These are phyloP conservation scores for Ciconia boyciana DNA, from an alignment of 2,113 vertebrate genomes.

Conservation along the genomic window DNA sequence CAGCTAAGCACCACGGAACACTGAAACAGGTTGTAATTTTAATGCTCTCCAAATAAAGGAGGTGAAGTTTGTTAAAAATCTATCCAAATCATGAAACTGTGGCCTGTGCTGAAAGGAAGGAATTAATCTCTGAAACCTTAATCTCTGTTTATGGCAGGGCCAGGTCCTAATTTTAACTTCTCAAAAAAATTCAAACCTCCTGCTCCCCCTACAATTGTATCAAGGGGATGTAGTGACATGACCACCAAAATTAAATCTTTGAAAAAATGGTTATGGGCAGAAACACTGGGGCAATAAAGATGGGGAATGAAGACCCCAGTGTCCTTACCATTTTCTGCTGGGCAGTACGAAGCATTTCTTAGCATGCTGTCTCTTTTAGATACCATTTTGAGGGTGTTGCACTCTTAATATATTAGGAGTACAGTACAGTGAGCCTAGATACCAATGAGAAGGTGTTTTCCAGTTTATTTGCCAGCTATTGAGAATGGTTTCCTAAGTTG, in stretches of 20 bases:
- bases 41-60: background rate
- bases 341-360: background rate
- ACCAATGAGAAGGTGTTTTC: background rate
- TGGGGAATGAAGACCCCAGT: background rate
- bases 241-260: background rate
- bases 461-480: background rate
- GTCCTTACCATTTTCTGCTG: background rate
- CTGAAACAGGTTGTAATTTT: background rate
- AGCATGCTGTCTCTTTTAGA: background rate
- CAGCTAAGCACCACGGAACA: background rate
- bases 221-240: background rate
- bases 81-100: background rate
- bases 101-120: background rate
- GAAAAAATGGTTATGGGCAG: background rate
- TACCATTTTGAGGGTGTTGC: background rate
- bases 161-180: background rate
- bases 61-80: background rate
- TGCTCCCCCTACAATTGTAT: background rate
- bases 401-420: background rate
- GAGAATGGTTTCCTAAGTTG: background rate
- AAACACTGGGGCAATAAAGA: background rate
- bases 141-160: background rate
- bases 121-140: background rate
- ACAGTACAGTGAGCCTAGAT: background rate
- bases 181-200: background rate